Conservation (phyloP, 1,140 invertebrate species). For the Asbolus verrucosus region DNA sequence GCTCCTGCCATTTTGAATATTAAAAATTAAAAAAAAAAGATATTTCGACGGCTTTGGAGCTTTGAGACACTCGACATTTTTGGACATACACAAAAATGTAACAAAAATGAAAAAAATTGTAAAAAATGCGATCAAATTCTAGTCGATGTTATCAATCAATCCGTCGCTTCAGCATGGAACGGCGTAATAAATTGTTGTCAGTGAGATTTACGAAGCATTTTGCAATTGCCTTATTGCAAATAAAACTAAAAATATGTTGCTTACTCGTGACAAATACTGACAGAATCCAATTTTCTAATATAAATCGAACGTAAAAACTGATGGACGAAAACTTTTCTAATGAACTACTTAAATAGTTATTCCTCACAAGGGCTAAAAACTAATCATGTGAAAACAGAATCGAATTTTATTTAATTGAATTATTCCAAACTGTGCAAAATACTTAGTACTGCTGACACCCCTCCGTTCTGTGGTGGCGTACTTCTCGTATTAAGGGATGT, state of each 20-base stretch:
- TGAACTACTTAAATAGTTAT: not conserved
- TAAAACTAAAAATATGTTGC: slow-evolving; percentile 55
- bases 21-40: too few relatives aligned
- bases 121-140: slow-evolving; percentile 27
- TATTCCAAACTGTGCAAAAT: slow-evolving; percentile 27
- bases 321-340: slow-evolving; percentile 10
- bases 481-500: slow-evolving; percentile 62
- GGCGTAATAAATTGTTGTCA: slow-evolving; percentile 44
- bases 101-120: slow-evolving; percentile 3
- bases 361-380: too few relatives aligned
- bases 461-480: slow-evolving; percentile 53
- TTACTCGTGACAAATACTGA: slow-evolving; percentile 45
- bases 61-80: too few relatives aligned
- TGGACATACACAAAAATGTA: too few relatives aligned
- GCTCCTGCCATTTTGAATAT: too few relatives aligned
- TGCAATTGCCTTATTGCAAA: slow-evolving; percentile 52
- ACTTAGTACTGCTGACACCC: slow-evolving; percentile 26
- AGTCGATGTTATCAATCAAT: slow-evolving; percentile 49
- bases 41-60: too few relatives aligned
- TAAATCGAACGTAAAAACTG: slow-evolving; percentile 17
- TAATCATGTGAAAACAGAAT: too few relatives aligned
- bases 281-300: slow-evolving; percentile 31
- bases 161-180: slow-evolving; percentile 43
- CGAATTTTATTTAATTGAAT: slow-evolving; percentile 22
- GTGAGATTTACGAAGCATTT: slow-evolving; percentile 48